These are phyloP conservation scores for Athene cunicularia DNA, from an alignment of 2,113 vertebrate species.

Conservation along the genomic window DNA sequence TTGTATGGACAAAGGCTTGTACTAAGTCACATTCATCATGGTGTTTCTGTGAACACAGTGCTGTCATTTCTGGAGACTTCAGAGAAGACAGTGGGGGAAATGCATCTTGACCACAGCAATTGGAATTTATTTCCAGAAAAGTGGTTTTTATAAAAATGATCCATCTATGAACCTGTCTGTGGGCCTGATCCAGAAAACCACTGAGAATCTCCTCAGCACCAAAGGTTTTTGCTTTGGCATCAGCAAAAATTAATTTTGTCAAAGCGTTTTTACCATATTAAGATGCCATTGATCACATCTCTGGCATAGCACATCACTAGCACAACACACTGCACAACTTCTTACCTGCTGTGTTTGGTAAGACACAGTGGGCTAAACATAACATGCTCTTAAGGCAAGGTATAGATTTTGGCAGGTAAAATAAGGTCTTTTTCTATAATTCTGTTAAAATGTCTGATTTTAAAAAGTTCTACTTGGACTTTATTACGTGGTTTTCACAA, in stretches of 20 bases:
- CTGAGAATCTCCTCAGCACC: not conserved
- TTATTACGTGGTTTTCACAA: accelerated
- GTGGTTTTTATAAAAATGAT: not conserved
- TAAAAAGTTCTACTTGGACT: accelerated
- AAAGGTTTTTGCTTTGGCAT: not conserved
- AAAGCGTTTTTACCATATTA: not conserved
- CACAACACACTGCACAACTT: not conserved
- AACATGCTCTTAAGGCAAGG: not conserved
- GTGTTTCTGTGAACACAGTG: not conserved
- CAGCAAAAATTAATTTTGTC: not conserved
- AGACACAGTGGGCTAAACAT: not conserved
- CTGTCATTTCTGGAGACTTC: not conserved
- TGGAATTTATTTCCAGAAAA: not conserved
- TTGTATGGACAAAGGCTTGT: not conserved
- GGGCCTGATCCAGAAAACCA: not conserved
- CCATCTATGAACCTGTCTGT: not conserved
- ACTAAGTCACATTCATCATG: not conserved
- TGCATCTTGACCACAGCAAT: not conserved
- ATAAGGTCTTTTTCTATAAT: not conserved
- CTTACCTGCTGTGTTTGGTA: accelerated
- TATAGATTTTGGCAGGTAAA: not conserved
- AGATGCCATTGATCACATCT: not conserved
- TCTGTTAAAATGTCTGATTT: not conserved
- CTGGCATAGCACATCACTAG: too few species aligned
- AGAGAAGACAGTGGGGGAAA: not conserved